Evolutionary conservation across 2,888 invertebrate species (phyloP).

Genomic region (Thera obeliscata): DNA sequence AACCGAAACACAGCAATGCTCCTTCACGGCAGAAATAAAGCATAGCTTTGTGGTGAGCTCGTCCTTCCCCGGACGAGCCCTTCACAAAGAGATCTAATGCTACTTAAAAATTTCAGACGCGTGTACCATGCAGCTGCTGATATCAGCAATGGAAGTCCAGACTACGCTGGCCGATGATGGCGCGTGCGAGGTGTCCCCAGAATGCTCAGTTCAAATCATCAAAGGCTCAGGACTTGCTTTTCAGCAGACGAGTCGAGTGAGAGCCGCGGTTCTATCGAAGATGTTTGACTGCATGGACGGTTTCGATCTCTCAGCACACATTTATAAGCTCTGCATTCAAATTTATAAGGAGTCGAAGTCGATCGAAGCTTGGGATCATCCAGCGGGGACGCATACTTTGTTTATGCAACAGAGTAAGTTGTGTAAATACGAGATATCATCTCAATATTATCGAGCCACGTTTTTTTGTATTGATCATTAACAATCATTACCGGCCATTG

Average conservation of each 20-base stretch:
- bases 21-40: no score
- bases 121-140: conserved; percentile 76
- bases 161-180: conserved; percentile 70
- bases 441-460: conserved; percentile 14
- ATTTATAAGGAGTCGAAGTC: conserved; percentile 78
- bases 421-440: neutral
- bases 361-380: conserved; percentile 76
- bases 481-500: conserved; percentile 17
- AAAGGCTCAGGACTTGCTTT: conserved; percentile 74
- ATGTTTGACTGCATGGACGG: conserved; percentile 76
- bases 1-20: no score
- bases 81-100: no score
- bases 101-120: conserved; percentile 62
- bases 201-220: conserved; percentile 69
- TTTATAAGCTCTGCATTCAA: conserved; percentile 77
- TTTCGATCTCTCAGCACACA: conserved; percentile 68
- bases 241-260: conserved; percentile 73
- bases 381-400: conserved; percentile 72
- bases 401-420: conserved; percentile 78
- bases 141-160: conserved; percentile 77
- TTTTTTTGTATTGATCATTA: conserved; percentile 24
- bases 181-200: conserved; percentile 69
- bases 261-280: conserved; percentile 64
- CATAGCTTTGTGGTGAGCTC: no score
- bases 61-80: no score